Evolutionary conservation across 2,888 invertebrate genomes (phyloP).

Genomic region (Tupiocoris notatus): DNA sequence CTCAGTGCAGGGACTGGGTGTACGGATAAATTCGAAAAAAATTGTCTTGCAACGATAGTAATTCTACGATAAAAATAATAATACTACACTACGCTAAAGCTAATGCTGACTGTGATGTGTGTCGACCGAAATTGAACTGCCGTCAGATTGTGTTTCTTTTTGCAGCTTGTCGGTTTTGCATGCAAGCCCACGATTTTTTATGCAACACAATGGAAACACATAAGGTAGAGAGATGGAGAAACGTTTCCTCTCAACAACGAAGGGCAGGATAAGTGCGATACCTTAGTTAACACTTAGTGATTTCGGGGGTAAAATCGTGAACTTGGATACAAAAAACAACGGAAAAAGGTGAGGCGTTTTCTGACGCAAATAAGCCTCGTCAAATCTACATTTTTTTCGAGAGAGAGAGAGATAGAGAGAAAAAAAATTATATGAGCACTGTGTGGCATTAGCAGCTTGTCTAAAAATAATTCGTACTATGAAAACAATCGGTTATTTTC

Average conservation of each 20-base stretch:
- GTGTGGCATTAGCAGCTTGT: slow-evolving; percentile 41
- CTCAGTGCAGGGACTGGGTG: slow-evolving; percentile 22
- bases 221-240: background rate
- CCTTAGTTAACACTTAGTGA: background rate
- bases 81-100: slow-evolving; percentile 28
- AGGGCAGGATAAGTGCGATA: slow-evolving; percentile 2
- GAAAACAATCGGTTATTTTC: slow-evolving; percentile 16
- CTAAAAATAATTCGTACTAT: slow-evolving; percentile 23
- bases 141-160: slow-evolving; percentile 15
- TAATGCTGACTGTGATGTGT: slow-evolving; percentile 17
- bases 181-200: slow-evolving; percentile 41
- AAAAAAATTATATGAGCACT: slow-evolving; percentile 21
- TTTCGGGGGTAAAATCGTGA: slow-evolving; percentile 28
- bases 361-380: slow-evolving; percentile 27
- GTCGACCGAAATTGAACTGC: slow-evolving; percentile 20
- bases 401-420: too few relatives aligned
- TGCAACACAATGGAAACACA: background rate
- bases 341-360: slow-evolving; percentile 18
- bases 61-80: slow-evolving; percentile 17
- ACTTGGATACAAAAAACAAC: slow-evolving; percentile 39
- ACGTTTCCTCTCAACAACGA: background rate
- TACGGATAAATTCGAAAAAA: slow-evolving; percentile 1
- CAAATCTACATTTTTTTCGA: slow-evolving; percentile 31
- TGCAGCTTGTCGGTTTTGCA: slow-evolving; percentile 23
- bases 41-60: slow-evolving; percentile 25